Base-by-base conservation (phyloP, 2,888 invertebrate genomes). In the Bruchidius siliquastri region DNA sequence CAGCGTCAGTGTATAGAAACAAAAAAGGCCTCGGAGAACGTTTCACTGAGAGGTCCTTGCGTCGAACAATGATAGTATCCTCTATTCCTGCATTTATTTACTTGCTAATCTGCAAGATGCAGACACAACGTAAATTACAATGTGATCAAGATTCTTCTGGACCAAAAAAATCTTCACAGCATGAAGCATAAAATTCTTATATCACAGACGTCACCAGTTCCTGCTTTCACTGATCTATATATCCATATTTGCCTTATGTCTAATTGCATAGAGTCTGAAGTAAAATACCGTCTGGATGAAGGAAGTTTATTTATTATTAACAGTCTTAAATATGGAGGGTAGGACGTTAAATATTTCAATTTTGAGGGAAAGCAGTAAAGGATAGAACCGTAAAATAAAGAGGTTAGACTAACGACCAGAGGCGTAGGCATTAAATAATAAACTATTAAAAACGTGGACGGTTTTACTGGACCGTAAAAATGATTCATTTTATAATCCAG, bases 301-400 rank as follows among this genome's bases (percentile, higher is more conserved):
- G 68, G 68, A 21, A 6, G 2, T 21, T 68, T 68, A 68, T 68
- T 68, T n/a, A 68, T 68, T 68, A 68, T 68, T 68, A 68, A 68
- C 68, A 68, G 68, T 68, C 68, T 68, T 68, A 68, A 68, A 68
- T 68, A 68, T 68, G 49, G 30, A 30, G 71, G 71, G 49, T 49
- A 20, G 71, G 21, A 32, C 82, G 80, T 82, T 82, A 82, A 82
- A 82, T 82, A 82, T 83, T 83, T 83, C 82, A 83, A 83, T 83
- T 83, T 83, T 81, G 82, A 76, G 77, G 74, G 78, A 79, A 81
- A 79, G 80, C 80, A 82, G 81, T 83, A 82, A 83, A 78, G 79
- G 73, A 76, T 74, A 76, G 76, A n/a, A 49, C 77, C 79, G 78
- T 83, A 83, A 83, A 83, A 80, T 79, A 80, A 79, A 80, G 75